Base-by-base conservation (phyloP, 2,113 vertebrate genomes). In the Chionomys nivalis region DNA sequence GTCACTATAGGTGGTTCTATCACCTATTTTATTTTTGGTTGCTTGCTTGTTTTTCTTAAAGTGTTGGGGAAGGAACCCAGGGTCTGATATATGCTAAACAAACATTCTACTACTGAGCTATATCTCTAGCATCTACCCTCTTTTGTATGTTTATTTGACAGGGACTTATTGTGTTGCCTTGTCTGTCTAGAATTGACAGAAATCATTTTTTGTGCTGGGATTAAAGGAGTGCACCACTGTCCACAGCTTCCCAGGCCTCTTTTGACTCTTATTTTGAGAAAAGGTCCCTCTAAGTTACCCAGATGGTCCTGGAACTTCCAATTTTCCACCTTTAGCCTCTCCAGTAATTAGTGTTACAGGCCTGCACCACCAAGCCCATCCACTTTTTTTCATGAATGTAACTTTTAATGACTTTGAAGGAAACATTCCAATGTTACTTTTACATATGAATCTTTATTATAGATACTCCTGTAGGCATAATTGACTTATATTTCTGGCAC, bases 401-500 rank as follows among this genome's bases (percentile, higher is more conserved):
- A 47, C 44, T 95, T 93, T 65, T 26, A 77, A 39, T 49, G 42
- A 86, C 21, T 86, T 87, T 82, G 66, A 49, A 52, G n/a, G 33
- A 65, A 49, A 28, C 87, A 91, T 93, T 93, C 47, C 23, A 89
- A 0, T 77, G 58, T 24, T 5, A 13, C 61, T 90, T 89, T 76
- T 91, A 58, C 31, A 68, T 65, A 19, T 78, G 26, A 87, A 7
- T 55, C n/a, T 76, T 94, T 78, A 42, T 63, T 70, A 61, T 79
- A 63, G 31, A 31, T 95, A 28, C 82, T 82, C 19, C 23, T 63
- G 5, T 88, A 66, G 24, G 31, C 76, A 96, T 33, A 87, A 49
- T 92, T 89, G 83, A 23, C 87, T 94, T 52, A 86, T 26, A 58
- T 92, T 79, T 96, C 44, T 92, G 93, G 17, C 42, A 58, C 65